Evolutionary conservation across 2,797 vertebrate genomes (phyloP), one percentile per base, ranked within the genome.

Genomic region (Heliangelus exortis): DNA sequence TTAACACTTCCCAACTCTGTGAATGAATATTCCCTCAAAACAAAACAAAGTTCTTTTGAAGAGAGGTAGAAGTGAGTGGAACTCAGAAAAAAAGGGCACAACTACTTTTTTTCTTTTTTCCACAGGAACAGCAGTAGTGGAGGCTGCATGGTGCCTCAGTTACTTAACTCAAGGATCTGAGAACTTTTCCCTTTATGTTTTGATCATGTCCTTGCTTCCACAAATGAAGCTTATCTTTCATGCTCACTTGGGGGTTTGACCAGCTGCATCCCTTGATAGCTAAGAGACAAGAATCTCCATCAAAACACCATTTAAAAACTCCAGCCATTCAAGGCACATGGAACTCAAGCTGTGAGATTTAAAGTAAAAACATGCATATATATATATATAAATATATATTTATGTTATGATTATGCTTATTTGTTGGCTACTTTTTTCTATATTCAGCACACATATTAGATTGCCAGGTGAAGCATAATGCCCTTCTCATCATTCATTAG

Each of bases 231-330:
- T 84, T 55, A 26, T 83, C 41, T 43, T 81, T 75, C 7, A 3
- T 45, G 6, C 11, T 89, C 62, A 4, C 53, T 71, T 57, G 28
- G 29, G 34, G 50, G 45, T 85, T 87, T 66, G 55, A 59, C 25
- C 10, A 31, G 58, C 62, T 84, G 50, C 21, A 54, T 85, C 36
- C 1, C 0, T 48, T 87, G 55, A 53, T 14, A 88, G 34, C 10
- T 29, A 47, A 77, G 34, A 90, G 28, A 67, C 7, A 76, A 72
- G 33, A 74, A 80, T 85, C 82, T 89, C 53, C 31, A 57, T 75
- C 31, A 54, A 91, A 95, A 59, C 9, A n/a, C 19, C 20, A 4
- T 71, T 88, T 69, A 59, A 86, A 84, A 88, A 61, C 67, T 93
- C 34, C 20, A 84, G 8, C 12, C 22, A n/a, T 66, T 84, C 36